Evolutionary conservation across 1,140 invertebrate genomes (phyloP).

Genomic region (Heterodera schachtii): DNA sequence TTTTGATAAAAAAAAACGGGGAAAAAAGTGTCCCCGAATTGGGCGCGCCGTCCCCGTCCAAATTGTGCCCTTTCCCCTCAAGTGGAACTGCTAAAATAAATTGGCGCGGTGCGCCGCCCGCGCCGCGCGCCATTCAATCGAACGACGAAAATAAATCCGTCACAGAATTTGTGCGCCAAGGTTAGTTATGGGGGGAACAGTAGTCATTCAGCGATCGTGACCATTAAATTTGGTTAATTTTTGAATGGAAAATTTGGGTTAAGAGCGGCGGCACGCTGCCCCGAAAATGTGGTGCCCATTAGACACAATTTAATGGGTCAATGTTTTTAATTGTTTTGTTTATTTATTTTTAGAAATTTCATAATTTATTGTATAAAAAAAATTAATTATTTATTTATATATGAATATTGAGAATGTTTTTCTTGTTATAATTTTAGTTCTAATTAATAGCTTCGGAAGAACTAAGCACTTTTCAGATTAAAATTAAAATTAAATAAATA

Average conservation of each 20-base stretch:
- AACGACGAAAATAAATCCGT: neutral
- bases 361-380: too few relatives aligned
- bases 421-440: too few relatives aligned
- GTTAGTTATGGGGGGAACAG: neutral
- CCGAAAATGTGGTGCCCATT: neutral
- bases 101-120: too few relatives aligned
- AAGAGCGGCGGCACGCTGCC: neutral
- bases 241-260: neutral
- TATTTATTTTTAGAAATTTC: too few relatives aligned
- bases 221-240: constrained; percentile 7
- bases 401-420: too few relatives aligned
- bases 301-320: neutral
- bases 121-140: neutral
- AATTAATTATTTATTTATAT: too few relatives aligned
- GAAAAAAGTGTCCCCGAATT: too few relatives aligned
- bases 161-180: neutral
- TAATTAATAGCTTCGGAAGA: too few relatives aligned
- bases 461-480: neutral
- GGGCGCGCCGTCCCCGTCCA: too few relatives aligned
- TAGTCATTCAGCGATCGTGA: neutral
- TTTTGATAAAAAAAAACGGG: too few relatives aligned
- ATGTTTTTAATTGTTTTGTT: neutral
- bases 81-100: too few relatives aligned
- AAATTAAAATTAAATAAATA: neutral
- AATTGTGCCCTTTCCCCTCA: too few relatives aligned